These are phyloP conservation scores for Boulengeromyrus knoepffleri DNA, from an alignment of 2,113 vertebrate species.

Conservation along the genomic window DNA sequence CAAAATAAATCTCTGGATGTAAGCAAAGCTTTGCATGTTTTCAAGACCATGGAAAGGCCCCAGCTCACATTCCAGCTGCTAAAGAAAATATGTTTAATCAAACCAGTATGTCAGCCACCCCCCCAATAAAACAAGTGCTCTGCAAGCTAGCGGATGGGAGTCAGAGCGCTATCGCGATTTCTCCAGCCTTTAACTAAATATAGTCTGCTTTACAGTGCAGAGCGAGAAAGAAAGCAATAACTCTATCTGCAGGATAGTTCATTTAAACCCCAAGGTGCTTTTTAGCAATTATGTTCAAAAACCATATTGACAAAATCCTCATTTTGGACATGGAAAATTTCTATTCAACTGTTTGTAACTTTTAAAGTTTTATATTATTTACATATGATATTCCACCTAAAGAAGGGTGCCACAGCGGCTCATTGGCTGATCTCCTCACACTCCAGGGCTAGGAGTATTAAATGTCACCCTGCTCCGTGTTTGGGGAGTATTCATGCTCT, in stretches of 20 bases:
- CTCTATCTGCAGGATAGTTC: background rate
- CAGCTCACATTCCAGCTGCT: constrained; percentile 31
- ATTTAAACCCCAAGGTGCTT: background rate
- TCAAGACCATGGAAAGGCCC: background rate
- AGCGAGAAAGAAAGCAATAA: background rate
- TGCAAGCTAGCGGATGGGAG: constrained; percentile 25
- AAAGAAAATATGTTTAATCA: constrained; percentile 38
- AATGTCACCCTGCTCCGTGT: background rate
- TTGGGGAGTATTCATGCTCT: background rate
- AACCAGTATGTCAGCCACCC: constrained; percentile 16
- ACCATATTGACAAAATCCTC: background rate
- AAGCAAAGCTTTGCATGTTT: background rate
- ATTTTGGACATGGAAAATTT: background rate
- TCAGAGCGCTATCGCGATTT: background rate
- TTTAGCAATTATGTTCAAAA: background rate
- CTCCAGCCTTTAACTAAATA: constrained; percentile 8
- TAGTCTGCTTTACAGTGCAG: constrained; percentile 1
- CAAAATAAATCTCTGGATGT: background rate
- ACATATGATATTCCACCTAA: background rate
- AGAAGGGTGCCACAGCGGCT: background rate
- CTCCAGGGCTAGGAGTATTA: background rate
- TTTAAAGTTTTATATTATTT: background rate
- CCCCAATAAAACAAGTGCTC: constrained; percentile 15
- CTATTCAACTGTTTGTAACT: background rate
- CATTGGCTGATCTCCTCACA: background rate